A percentile compares a stretch with the other conserved stretches of the same genome.
Conservation (phyloP, 2,888 invertebrate species). For the Pterostichus madidus region DNA sequence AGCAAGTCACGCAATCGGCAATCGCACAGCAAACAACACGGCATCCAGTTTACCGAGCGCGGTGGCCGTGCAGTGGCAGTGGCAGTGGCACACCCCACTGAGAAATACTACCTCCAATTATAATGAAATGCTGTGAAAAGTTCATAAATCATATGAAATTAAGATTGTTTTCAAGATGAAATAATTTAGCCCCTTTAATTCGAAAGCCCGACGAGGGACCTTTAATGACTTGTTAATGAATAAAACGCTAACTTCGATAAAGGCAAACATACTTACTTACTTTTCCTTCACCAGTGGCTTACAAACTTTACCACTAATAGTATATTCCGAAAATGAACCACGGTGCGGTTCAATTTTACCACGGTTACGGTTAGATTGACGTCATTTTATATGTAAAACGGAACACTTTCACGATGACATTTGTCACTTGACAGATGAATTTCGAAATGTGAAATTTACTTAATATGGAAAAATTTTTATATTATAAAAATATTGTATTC, state of each 20-base stretch:
- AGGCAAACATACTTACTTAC: neutral
- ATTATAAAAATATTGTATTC: too few species aligned
- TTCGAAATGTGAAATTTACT: too few species aligned
- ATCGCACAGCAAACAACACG: neutral
- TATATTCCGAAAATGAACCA: too few species aligned
- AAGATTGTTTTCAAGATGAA: slow-evolving; percentile 62
- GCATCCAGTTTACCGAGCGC: neutral
- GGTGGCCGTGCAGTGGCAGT: neutral
- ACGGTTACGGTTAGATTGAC: too few species aligned
- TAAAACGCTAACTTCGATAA: slow-evolving; percentile 52
- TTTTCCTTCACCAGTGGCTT: neutral
- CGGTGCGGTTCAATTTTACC: too few species aligned
- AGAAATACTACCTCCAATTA: slow-evolving; percentile 59
- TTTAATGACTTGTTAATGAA: slow-evolving; percentile 59
- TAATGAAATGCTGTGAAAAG: slow-evolving; percentile 61
- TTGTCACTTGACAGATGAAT: too few species aligned
- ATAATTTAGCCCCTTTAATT: slow-evolving; percentile 54
- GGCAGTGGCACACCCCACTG: slow-evolving; percentile 30
- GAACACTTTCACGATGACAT: too few species aligned
- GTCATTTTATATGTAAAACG: too few species aligned
- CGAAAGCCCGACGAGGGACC: slow-evolving; percentile 2
- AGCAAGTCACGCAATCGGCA: slow-evolving; percentile 48
- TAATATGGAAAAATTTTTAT: too few species aligned
- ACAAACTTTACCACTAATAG: neutral
- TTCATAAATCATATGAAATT: slow-evolving; percentile 62